Evolutionary conservation across 2,113 vertebrate species (phyloP).

Genomic region (Cryptomyrus ogoouensis): DNA sequence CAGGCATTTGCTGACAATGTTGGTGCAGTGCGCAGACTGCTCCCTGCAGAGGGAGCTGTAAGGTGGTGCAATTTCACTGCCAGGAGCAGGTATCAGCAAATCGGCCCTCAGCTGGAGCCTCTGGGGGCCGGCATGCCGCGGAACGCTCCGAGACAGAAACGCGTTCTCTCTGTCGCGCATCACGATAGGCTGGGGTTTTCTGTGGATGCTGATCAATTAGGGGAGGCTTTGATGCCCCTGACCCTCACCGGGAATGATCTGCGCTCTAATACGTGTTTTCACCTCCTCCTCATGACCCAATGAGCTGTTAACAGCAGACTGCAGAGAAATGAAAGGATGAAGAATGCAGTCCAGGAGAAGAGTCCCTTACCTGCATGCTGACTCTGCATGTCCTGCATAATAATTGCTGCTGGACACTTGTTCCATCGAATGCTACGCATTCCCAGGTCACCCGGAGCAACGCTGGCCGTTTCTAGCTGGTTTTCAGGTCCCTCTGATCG

Average conservation of each 20-base stretch:
- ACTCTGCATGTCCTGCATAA: slow-evolving; percentile 46
- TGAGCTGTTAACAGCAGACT: not conserved
- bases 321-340: slow-evolving; percentile 19
- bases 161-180: not conserved
- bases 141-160: not conserved
- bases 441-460: slow-evolving; percentile 25
- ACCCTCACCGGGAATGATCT: not conserved
- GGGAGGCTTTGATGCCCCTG: not conserved
- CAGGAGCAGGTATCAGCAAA: slow-evolving; percentile 15
- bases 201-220: not conserved
- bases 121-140: not conserved
- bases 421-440: slow-evolving; percentile 37
- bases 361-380: slow-evolving; percentile 49
- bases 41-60: slow-evolving; percentile 14
- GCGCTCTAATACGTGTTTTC: not conserved
- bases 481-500: slow-evolving; percentile 11
- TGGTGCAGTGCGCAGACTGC: not conserved
- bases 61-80: not conserved
- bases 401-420: slow-evolving; percentile 49
- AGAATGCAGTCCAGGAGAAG: slow-evolving; percentile 19
- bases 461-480: not conserved
- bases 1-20: not conserved
- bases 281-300: not conserved
- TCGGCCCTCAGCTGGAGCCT: not conserved
- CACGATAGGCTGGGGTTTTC: not conserved